phyloP scores from a whole-genome alignment of 1,140 invertebrate species.

The Pachypeltis micranthus region DNA sequence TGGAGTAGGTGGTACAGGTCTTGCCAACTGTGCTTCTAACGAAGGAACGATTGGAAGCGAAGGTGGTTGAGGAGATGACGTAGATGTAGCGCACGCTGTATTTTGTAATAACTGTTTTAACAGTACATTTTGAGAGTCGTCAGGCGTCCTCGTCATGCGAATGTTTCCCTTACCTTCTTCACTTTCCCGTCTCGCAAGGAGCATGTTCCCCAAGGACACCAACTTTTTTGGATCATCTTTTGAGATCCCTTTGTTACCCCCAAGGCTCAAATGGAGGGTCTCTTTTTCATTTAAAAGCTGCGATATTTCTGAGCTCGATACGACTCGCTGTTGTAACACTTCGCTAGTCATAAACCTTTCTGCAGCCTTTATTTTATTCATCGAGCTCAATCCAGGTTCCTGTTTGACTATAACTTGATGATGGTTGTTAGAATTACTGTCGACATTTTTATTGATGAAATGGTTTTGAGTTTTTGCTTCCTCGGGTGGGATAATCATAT shows the following conservation, averaged over 20 bases:
- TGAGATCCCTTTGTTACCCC: constrained; percentile 8
- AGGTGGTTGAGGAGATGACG: constrained; percentile 39
- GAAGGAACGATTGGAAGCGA: constrained; percentile 55
- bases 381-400: background rate
- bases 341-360: background rate
- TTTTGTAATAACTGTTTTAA: constrained; percentile 83
- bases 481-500: background rate
- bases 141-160: constrained; percentile 28
- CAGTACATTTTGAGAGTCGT: constrained; percentile 78
- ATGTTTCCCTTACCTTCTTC: constrained; percentile 19
- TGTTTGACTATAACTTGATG: constrained; percentile 1
- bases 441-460: background rate
- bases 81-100: constrained; percentile 50
- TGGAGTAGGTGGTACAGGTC: constrained; percentile 51
- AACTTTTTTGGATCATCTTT: constrained; percentile 25
- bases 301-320: constrained; percentile 20
- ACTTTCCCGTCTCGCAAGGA: constrained; percentile 19
- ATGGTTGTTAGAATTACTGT: background rate
- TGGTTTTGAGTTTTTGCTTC: background rate
- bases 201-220: constrained; percentile 25
- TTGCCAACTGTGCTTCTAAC: constrained; percentile 56
- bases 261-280: constrained; percentile 18
- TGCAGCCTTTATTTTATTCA: background rate
- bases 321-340: constrained; percentile 23
- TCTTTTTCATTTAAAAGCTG: constrained; percentile 19